These are phyloP conservation scores for Oncorhynchus mykiss DNA, from an alignment of 2,113 vertebrate species.

Conservation along the genomic window DNA sequence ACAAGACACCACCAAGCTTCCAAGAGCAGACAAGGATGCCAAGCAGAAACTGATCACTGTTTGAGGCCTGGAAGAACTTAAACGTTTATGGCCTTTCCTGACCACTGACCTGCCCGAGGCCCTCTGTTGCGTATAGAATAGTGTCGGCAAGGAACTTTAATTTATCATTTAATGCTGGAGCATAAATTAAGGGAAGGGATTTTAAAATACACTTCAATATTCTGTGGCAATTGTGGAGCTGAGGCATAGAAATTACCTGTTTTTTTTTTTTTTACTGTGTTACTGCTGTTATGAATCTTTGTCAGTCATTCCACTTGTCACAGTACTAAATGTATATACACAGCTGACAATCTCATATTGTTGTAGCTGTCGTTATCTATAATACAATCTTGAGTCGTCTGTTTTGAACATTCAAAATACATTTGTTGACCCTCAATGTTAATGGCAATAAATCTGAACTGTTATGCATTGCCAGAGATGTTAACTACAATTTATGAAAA, in stretches of 20 bases:
- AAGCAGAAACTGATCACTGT: constrained; percentile 79
- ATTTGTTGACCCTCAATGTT: background rate
- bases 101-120: background rate
- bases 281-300: background rate
- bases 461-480: background rate
- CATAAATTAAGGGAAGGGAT: background rate
- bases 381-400: background rate
- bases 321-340: background rate
- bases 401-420: background rate
- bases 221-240: background rate
- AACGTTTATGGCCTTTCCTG: background rate
- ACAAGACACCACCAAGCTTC: constrained; percentile 83
- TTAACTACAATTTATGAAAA: background rate
- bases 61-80: constrained; percentile 57
- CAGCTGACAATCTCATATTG: background rate
- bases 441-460: background rate
- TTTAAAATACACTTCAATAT: background rate
- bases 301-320: background rate
- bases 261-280: background rate
- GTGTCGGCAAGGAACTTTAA: constrained; percentile 12
- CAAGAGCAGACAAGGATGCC: constrained; percentile 48
- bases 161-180: constrained; percentile 28
- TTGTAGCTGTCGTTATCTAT: background rate
- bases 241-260: background rate
- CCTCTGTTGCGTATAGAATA: background rate